Conservation (phyloP, 2,113 vertebrate genomes). For the Triplophysa tibetana region DNA sequence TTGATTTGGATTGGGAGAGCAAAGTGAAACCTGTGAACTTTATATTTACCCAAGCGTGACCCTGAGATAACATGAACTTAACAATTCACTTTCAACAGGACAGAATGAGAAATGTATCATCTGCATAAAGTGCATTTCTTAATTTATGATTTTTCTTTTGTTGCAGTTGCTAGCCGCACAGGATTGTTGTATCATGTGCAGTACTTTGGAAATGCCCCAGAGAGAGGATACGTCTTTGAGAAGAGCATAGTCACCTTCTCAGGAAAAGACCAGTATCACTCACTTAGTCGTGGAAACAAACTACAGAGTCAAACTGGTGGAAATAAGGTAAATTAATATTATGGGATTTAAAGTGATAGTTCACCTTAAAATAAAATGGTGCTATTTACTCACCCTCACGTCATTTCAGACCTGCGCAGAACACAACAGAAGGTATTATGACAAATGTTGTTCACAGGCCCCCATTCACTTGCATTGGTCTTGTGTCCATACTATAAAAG, state of each 20-base stretch:
- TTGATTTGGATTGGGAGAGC: background rate
- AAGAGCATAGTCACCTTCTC: slow-evolving; percentile 90
- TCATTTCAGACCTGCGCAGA: too few species aligned
- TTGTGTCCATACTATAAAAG: too few species aligned
- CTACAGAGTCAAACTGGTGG: slow-evolving; percentile 76
- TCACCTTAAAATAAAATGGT: too few species aligned
- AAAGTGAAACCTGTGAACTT: background rate
- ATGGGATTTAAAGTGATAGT: too few species aligned
- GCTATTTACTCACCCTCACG: too few species aligned
- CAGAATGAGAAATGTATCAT: slow-evolving; percentile 5
- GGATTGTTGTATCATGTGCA: slow-evolving; percentile 90
- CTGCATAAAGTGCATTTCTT: slow-evolving; percentile 4
- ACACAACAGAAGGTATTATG: too few species aligned
- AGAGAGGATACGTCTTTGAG: slow-evolving; percentile 93
- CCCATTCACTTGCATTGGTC: too few species aligned
- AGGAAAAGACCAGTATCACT: slow-evolving; percentile 87
- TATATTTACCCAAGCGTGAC: slow-evolving; percentile 2
- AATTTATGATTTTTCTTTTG: slow-evolving; percentile 11
- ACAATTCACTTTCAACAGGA: background rate
- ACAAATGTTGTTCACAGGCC: too few species aligned
- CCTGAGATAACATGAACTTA: background rate
- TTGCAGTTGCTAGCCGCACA: slow-evolving; percentile 77
- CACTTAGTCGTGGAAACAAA: slow-evolving; percentile 82
- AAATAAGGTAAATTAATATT: slow-evolving; percentile 79
- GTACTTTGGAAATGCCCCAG: slow-evolving; percentile 93